Evolutionary conservation across 2,797 vertebrate genomes (phyloP).

Genomic region (Pampus argenteus): DNA sequence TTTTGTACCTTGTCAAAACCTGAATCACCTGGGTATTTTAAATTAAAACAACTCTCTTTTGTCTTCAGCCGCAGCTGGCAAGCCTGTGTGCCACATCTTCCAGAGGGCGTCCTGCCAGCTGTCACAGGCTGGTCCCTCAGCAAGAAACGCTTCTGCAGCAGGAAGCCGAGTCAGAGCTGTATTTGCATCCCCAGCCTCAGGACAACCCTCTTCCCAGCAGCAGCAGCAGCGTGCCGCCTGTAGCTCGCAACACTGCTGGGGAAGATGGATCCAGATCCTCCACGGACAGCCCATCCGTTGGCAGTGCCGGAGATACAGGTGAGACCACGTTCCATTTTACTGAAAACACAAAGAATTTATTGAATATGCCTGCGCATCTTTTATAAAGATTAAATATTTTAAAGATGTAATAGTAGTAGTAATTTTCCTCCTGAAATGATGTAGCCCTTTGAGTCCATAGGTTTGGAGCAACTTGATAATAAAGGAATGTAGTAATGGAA

Average conservation of each 20-base stretch:
- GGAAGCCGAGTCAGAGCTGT: constrained; percentile 64
- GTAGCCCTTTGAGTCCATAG: neutral
- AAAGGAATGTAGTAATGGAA: neutral
- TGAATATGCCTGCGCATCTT: neutral
- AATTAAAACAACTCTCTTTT: constrained; percentile 4
- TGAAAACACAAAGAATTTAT: neutral
- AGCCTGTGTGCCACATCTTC: constrained; percentile 80
- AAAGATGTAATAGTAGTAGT: neutral
- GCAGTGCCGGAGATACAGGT: constrained; percentile 87
- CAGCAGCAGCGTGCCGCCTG: constrained; percentile 4
- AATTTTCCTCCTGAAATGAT: neutral
- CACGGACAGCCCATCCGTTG: constrained; percentile 85
- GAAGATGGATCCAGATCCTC: constrained; percentile 84
- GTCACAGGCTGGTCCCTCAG: constrained; percentile 55
- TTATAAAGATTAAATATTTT: neutral
- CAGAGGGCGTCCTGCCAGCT: constrained; percentile 66
- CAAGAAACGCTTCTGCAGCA: constrained; percentile 68
- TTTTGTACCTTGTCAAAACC: constrained; percentile 11
- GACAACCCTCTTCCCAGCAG: constrained; percentile 30
- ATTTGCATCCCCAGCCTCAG: constrained; percentile 23
- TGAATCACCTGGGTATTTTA: neutral
- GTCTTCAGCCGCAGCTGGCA: constrained; percentile 81
- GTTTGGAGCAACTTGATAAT: neutral
- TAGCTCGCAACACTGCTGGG: constrained; percentile 16
- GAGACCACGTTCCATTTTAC: constrained; percentile 20